A percentile compares a stretch with the other conserved stretches of the same genome.
phyloP scores from a whole-genome alignment of 1,140 invertebrate genomes.

The Gryllus bimaculatus region DNA sequence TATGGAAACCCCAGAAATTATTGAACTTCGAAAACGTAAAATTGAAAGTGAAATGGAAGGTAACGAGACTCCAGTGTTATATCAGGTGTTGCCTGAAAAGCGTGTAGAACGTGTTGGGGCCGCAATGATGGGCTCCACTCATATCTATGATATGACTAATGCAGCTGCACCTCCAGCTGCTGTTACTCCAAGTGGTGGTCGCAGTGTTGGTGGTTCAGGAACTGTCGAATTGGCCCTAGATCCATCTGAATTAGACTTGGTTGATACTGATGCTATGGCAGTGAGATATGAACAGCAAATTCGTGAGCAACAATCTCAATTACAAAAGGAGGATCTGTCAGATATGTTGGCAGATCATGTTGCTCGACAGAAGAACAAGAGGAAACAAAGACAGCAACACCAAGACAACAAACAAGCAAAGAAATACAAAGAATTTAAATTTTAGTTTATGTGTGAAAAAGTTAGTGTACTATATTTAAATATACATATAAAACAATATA shows the following conservation, averaged over 20 bases:
- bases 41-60: conserved; percentile 96
- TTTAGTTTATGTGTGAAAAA: conserved; percentile 43
- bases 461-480: too few species aligned
- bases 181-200: conserved; percentile 32
- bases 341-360: conserved; percentile 98
- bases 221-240: conserved; percentile 90
- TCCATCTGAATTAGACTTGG: conserved; percentile 93
- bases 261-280: conserved; percentile 92
- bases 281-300: conserved; percentile 94
- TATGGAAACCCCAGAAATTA: conserved; percentile 95
- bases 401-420: conserved; percentile 81
- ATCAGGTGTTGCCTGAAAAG: conserved; percentile 91
- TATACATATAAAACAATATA: too few species aligned
- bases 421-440: conserved; percentile 98
- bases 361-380: conserved; percentile 87
- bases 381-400: conserved; percentile 81
- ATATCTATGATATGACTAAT: conserved; percentile 84
- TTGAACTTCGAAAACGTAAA: conserved; percentile 94
- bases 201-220: conserved; percentile 39
- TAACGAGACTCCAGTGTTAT: conserved; percentile 81
- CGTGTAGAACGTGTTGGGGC: conserved; percentile 78
- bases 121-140: conserved; percentile 98
- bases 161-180: conserved; percentile 45
- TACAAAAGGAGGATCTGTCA: conserved; percentile 89
- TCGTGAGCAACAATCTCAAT: conserved; percentile 77